Percentiles rank a stretch among this genome's conserved stretches.
Evolutionary conservation across 2,113 vertebrate species (phyloP).

Genomic region (Pteruthius melanotis): DNA sequence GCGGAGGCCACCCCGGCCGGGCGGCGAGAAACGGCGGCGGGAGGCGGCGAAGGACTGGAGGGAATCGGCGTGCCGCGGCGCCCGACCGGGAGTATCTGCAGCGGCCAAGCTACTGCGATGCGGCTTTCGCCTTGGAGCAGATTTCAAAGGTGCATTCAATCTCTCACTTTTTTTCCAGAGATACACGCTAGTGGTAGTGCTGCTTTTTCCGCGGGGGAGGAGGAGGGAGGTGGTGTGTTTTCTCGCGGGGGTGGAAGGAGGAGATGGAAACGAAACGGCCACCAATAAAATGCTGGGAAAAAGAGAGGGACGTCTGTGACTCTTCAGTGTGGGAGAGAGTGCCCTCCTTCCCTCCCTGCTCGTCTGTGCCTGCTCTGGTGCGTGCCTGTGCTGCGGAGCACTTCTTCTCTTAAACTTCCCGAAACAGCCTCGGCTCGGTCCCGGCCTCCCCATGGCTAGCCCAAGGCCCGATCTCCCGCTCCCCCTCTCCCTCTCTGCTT

Average conservation of each 20-base stretch:
- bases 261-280: conserved; percentile 7
- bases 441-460: neutral
- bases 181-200: neutral
- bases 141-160: conserved; percentile 87
- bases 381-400: neutral
- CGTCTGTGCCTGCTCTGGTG: neutral
- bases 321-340: conserved; percentile 24
- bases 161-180: neutral
- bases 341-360: neutral
- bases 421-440: neutral
- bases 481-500: neutral
- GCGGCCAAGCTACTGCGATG: conserved; percentile 95
- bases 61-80: conserved; percentile 74
- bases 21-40: conserved; percentile 76
- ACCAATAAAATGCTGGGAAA: conserved; percentile 58
- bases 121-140: conserved; percentile 92
- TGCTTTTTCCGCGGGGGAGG: conserved; percentile 19
- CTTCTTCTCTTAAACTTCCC: neutral
- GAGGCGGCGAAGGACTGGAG: conserved; percentile 78
- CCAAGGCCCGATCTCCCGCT: neutral
- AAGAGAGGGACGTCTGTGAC: conserved; percentile 37
- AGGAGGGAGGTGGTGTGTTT: neutral
- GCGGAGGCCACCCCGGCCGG: conserved; percentile 80
- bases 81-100: conserved; percentile 91
- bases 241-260: conserved; percentile 17